These are phyloP conservation scores for Parascotia fuliginaria DNA, from an alignment of 2,888 invertebrate genomes.

Conservation along the genomic window DNA sequence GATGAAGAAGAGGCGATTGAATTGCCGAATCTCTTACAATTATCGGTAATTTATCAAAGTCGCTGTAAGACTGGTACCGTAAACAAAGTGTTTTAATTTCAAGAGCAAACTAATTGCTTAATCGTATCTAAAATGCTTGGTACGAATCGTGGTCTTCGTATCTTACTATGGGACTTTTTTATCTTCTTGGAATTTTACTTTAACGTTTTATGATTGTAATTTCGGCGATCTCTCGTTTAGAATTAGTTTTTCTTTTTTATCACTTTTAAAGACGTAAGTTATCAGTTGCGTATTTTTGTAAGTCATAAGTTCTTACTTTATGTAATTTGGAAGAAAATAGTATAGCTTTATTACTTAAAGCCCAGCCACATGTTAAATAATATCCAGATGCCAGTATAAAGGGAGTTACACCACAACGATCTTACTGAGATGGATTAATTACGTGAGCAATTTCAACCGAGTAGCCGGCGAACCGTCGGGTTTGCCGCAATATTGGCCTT, in stretches of 20 bases:
- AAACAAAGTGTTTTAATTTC: slow-evolving; percentile 70
- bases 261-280: too few species aligned
- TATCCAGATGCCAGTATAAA: neutral
- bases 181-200: slow-evolving; percentile 19
- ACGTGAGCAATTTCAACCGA: slow-evolving; percentile 31
- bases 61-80: slow-evolving; percentile 46
- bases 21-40: slow-evolving; percentile 52
- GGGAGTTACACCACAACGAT: slow-evolving; percentile 11
- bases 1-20: slow-evolving; percentile 41
- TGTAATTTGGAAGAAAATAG: neutral
- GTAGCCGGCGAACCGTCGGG: slow-evolving; percentile 17
- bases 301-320: too few species aligned
- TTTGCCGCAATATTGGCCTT: slow-evolving; percentile 24
- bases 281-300: too few species aligned
- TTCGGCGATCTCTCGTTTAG: neutral
- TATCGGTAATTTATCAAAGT: slow-evolving; percentile 64
- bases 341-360: neutral
- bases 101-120: slow-evolving; percentile 62
- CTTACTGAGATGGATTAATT: slow-evolving; percentile 32
- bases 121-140: slow-evolving; percentile 55
- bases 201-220: slow-evolving; percentile 21
- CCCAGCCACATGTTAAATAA: slow-evolving; percentile 1
- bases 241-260: neutral
- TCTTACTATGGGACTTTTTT: slow-evolving; percentile 36
- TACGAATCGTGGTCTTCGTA: too few species aligned